Evolutionary conservation across 53 echinoderm and acorn worm genomes (phyloP).

Genomic region (Actinopyga echinites): DNA sequence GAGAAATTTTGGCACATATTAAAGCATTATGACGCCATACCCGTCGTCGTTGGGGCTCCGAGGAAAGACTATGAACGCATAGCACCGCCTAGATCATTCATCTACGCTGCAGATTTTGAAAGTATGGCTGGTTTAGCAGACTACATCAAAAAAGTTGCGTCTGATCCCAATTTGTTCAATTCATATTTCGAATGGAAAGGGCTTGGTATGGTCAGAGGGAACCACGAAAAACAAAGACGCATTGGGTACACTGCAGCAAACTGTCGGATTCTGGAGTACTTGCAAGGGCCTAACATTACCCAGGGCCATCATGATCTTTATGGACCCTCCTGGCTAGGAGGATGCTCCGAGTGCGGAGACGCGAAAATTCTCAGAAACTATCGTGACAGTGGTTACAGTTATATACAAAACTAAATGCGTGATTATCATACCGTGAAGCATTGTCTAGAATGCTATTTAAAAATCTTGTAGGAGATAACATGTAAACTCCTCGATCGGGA

Average conservation of each 20-base stretch:
- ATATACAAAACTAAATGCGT: neutral
- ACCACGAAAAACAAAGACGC: slow-evolving; percentile 12
- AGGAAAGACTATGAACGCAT: slow-evolving; percentile 16
- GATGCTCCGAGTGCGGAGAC: slow-evolving; percentile 18
- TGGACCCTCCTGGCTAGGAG: slow-evolving; percentile 12
- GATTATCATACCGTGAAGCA: no score
- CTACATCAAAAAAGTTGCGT: neutral
- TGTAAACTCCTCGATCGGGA: no score
- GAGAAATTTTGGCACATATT: slow-evolving; percentile 30
- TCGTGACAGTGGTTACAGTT: slow-evolving; percentile 9
- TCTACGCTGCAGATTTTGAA: slow-evolving; percentile 23
- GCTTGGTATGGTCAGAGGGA: neutral
- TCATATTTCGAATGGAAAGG: slow-evolving; percentile 14
- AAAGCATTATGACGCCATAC: slow-evolving; percentile 28
- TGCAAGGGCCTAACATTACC: neutral
- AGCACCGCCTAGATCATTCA: slow-evolving; percentile 24
- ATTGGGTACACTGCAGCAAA: slow-evolving; percentile 24
- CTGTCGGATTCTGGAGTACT: slow-evolving; percentile 12
- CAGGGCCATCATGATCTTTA: slow-evolving; percentile 4
- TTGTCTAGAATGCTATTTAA: no score
- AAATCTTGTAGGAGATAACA: no score
- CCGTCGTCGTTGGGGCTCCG: slow-evolving; percentile 3
- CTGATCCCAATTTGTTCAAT: neutral
- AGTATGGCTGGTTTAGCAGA: neutral
- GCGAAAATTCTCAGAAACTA: neutral